Base-by-base conservation (phyloP, 23 tunicate species). In the Styela clava region DNA sequence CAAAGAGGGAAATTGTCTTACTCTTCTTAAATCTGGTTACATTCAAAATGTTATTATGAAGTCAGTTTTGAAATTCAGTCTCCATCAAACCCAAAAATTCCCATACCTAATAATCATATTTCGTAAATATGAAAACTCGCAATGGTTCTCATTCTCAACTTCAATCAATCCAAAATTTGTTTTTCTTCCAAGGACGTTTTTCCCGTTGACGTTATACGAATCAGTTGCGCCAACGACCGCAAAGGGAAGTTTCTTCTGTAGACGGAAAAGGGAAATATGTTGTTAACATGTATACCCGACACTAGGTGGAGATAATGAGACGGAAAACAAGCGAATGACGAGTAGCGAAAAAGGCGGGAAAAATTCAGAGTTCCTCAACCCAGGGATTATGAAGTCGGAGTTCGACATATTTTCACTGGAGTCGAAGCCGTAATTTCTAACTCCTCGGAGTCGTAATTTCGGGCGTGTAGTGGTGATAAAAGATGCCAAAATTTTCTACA, bases 61-160 rank as follows among this genome's bases (percentile, higher is more conserved):
- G n/a, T n/a, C n/a, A n/a, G n/a, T n/a, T n/a, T n/a, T n/a, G n/a
- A n/a, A n/a, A n/a, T n/a, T n/a, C n/a, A n/a, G n/a, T n/a, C n/a
- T n/a, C n/a, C n/a, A n/a, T n/a, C n/a, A n/a, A n/a, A n/a, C n/a
- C n/a, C n/a, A n/a, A n/a, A n/a, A n/a, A n/a, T n/a, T n/a, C n/a
- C n/a, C 71, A 27, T 18, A 89, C 98, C 98, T 88, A 37, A 94
- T 94, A n/a, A 94, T 79, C 98, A 94, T 88, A 56, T 94, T 79
- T 23, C 98, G 67, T 16, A 94, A 83, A 37, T 81, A 85, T 31
- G 78, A 70, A 33, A 94, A 94, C 29, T 94, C 98, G 83, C 95
- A 94, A 69, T 94, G 98, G 22, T 82, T 82, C 1, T 89, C 95
- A 73, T 94, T 94, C 79, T 94, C 98, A 74, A 94, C 98, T 61